Evolutionary conservation across 2,888 invertebrate genomes (phyloP).

Genomic region (Colostygia pectinataria): DNA sequence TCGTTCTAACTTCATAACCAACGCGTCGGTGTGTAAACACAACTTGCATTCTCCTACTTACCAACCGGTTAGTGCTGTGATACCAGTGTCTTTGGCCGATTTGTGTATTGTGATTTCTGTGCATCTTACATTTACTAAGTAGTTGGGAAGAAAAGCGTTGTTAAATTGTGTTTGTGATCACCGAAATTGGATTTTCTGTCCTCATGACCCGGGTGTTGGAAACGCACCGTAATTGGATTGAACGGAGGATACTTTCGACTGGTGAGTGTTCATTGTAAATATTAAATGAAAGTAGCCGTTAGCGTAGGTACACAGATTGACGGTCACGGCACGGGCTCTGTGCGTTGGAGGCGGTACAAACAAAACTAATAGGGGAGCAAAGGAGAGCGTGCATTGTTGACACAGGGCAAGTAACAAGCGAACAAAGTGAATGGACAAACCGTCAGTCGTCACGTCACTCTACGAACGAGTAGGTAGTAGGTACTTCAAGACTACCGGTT

Average conservation of each 20-base stretch:
- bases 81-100: conserved; percentile 43
- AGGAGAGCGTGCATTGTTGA: conserved; percentile 74
- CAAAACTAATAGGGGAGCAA: conserved; percentile 70
- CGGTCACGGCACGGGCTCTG: conserved; percentile 30
- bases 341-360: conserved; percentile 57
- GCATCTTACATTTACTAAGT: conserved; percentile 47
- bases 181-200: conserved; percentile 41
- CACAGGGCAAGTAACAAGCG: conserved; percentile 58
- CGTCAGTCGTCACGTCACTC: no score
- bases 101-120: conserved; percentile 60
- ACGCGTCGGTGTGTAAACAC: conserved; percentile 45
- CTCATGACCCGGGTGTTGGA: conserved; percentile 55
- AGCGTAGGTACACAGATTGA: conserved; percentile 40
- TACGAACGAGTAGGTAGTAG: no score
- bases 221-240: conserved; percentile 62
- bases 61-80: conserved; percentile 64
- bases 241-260: conserved; percentile 49
- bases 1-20: conserved; percentile 37
- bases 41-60: conserved; percentile 62
- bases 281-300: conserved; percentile 37
- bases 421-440: conserved; percentile 28
- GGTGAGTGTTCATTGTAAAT: conserved; percentile 54
- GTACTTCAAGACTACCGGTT: conserved; percentile 34
- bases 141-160: conserved; percentile 42
- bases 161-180: conserved; percentile 45